Evolutionary conservation across 2,797 vertebrate species (phyloP).

Genomic region (Nannoperca australis): DNA sequence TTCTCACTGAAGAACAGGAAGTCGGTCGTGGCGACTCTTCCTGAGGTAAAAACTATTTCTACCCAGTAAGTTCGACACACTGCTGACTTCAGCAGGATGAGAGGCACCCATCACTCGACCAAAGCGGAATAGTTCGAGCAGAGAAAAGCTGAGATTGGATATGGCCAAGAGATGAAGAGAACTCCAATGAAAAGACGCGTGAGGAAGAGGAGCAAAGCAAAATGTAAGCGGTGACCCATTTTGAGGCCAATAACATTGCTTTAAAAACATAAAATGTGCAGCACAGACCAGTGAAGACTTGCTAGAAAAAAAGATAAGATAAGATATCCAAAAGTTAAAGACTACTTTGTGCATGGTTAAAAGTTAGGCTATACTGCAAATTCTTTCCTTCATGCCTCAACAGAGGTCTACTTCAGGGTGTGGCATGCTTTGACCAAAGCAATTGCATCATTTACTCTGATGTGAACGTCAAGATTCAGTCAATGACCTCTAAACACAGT

Average conservation of each 20-base stretch:
- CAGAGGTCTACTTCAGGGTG: neutral
- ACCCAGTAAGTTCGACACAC: constrained; percentile 12
- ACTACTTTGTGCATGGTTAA: neutral
- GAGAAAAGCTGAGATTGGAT: constrained; percentile 10
- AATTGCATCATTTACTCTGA: constrained; percentile 38
- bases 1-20: constrained; percentile 35
- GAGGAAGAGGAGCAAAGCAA: neutral
- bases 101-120: constrained; percentile 9
- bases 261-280: neutral
- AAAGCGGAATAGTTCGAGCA: constrained; percentile 18
- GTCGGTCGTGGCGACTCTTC: constrained; percentile 6
- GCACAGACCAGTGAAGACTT: neutral
- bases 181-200: neutral
- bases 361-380: neutral
- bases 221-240: neutral
- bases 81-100: constrained; percentile 52
- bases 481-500: constrained; percentile 34
- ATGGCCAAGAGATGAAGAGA: constrained; percentile 6
- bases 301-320: neutral
- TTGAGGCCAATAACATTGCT: neutral
- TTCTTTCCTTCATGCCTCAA: constrained; percentile 8
- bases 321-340: neutral
- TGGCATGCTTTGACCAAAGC: constrained; percentile 5
- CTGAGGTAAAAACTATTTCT: constrained; percentile 7
- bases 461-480: constrained; percentile 20